A percentile compares a stretch with the other conserved stretches of the same genome.
Conservation (phyloP, 1,140 invertebrate genomes). For the Drosophila azteca region DNA sequence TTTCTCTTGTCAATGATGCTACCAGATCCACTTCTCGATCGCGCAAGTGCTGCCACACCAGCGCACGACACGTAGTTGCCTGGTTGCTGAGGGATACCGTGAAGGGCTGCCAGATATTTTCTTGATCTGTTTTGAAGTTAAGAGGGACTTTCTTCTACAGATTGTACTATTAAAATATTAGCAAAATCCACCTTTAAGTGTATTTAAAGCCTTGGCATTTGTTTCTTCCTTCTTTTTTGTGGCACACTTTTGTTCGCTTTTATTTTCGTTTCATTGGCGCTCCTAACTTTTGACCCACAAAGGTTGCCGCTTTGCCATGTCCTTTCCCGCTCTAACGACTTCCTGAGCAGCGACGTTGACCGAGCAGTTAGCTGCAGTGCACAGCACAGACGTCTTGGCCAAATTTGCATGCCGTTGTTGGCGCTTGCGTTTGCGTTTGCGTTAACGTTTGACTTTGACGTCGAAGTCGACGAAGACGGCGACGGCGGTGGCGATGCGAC, state of each 20-base stretch:
- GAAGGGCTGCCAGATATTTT: too few relatives aligned
- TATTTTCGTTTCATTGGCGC: slow-evolving; percentile 13
- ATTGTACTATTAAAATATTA: too few relatives aligned
- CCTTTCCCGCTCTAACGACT: slow-evolving; percentile 65
- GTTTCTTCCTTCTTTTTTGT: not conserved
- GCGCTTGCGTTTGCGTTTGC: not conserved
- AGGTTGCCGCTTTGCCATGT: slow-evolving; percentile 54
- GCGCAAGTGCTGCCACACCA: too few relatives aligned
- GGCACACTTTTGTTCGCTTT: slow-evolving; percentile 50
- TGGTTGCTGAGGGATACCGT: too few relatives aligned
- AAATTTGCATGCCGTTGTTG: slow-evolving; percentile 60
- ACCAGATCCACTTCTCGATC: too few relatives aligned
- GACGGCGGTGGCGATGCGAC: not conserved
- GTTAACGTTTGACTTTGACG: slow-evolving; percentile 17
- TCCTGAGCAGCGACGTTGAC: slow-evolving; percentile 43
- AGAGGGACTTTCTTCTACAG: too few relatives aligned
- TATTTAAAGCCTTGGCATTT: too few relatives aligned
- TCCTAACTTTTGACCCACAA: slow-evolving; percentile 71
- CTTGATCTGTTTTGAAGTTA: too few relatives aligned
- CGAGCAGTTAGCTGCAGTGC: slow-evolving; percentile 20
- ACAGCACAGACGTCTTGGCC: slow-evolving; percentile 26
- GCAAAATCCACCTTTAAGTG: too few relatives aligned
- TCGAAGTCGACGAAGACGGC: not conserved
- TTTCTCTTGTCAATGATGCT: too few relatives aligned
- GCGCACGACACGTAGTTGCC: too few relatives aligned